Base-by-base conservation (phyloP, 1,140 invertebrate genomes). In the Heliconius congener region DNA sequence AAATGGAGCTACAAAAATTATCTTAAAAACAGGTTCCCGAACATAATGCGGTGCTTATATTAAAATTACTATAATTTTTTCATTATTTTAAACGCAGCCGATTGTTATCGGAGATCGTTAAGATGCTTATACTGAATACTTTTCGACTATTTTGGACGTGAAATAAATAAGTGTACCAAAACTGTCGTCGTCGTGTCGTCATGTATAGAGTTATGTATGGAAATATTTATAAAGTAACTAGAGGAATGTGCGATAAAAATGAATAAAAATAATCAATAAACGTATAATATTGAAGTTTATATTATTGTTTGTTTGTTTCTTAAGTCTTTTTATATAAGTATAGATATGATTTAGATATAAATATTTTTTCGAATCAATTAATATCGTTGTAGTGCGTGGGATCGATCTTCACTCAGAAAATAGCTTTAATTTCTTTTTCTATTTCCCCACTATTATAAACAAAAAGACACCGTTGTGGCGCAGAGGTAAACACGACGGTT, bases 1-100 rank as follows among this genome's bases (percentile, higher is more conserved):
- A 78, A 91, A 87, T 91, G 74, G 75, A 73, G 34, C 66, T 34
- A 70, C 60, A 73, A 74, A 80, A 75, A 75, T 76, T 80, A 52
- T 80, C 60, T 50, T 66, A n/a, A n/a, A 8, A 50, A 70, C 74
- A n/a, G 74, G 74, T 76, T 71, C 18, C 50, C 8, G 4, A 30
- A 75, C n/a, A 76, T 76, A 76, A 76, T 76, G 60, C n/a, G 74
- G 74, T 76, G 37, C 60, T 76, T 76, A 70, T 76, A 76, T 70
- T 70, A 76, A 76, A 76, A 76, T 76, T 76, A 76, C 60, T 70
- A 76, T 71, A 76, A 76, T 76, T 76, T 76, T 77, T 72, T 46
- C 34, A 77, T 71, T 34, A 71, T 77, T 50, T 77, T 77, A 77
- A 77, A 71, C 66, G 70, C 70, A 37, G 18, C 50, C 66, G 70